Conservation (phyloP, 1,140 invertebrate genomes). For the Muscidifurax raptorellus region DNA sequence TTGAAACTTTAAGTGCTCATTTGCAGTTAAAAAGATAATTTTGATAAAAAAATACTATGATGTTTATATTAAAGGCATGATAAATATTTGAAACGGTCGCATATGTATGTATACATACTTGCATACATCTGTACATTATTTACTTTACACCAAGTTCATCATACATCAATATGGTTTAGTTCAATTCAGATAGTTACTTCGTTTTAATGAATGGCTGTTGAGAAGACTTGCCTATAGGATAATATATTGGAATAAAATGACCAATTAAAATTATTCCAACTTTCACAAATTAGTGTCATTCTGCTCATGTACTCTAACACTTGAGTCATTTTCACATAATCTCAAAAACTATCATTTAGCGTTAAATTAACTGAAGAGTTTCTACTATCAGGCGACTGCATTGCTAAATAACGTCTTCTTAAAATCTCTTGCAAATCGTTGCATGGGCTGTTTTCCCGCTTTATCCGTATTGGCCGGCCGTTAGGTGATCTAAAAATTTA, state of each 20-base stretch:
- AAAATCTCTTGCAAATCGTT: constrained; percentile 74
- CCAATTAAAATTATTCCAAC: constrained; percentile 23
- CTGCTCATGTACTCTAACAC: constrained; percentile 20
- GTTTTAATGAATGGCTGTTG: constrained; percentile 6
- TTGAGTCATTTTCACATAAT: constrained; percentile 29
- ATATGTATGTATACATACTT: not conserved
- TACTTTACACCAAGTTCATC: constrained; percentile 26
- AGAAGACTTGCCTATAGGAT: constrained; percentile 29
- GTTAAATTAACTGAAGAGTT: constrained; percentile 67
- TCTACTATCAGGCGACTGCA: constrained; percentile 69
- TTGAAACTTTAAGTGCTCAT: not conserved
- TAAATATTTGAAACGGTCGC: constrained; percentile 18
- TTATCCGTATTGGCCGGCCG: constrained; percentile 66
- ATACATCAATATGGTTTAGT: not conserved
- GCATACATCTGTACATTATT: constrained; percentile 29
- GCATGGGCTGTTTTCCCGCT: constrained; percentile 72
- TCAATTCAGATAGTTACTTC: constrained; percentile 25
- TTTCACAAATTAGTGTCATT: constrained; percentile 31
- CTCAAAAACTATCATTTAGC: constrained; percentile 67
- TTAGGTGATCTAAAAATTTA: constrained; percentile 68
- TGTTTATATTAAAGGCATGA: constrained; percentile 24
- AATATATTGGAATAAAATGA: constrained; percentile 23
- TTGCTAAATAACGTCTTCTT: constrained; percentile 69
- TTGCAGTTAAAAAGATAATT: constrained; percentile 9
- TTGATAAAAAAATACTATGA: constrained; percentile 25